Conservation (phyloP, 1,140 invertebrate genomes). For the Trichonephila clavipes region DNA sequence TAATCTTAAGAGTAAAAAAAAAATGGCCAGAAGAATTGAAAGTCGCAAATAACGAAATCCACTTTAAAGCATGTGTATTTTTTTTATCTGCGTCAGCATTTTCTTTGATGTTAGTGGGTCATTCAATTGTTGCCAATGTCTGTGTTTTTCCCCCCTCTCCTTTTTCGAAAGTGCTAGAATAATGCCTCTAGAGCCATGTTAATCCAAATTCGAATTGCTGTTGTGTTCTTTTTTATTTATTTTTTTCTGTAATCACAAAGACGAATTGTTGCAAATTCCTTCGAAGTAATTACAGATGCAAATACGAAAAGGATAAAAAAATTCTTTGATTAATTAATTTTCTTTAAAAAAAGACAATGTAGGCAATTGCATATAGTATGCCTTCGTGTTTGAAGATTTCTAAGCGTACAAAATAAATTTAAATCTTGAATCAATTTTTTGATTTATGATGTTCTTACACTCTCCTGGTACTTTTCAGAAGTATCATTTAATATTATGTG, state of each 20-base stretch:
- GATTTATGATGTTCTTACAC: background rate
- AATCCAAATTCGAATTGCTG: conserved; percentile 11
- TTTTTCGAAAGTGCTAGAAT: background rate
- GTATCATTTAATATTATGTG: background rate
- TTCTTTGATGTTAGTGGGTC: conserved; percentile 40
- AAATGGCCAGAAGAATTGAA: conserved; percentile 36
- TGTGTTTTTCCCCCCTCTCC: background rate
- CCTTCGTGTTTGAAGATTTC: background rate
- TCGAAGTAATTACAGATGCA: conserved; percentile 22
- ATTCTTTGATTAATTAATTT: background rate
- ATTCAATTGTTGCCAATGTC: conserved; percentile 44
- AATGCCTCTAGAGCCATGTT: background rate
- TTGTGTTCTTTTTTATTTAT: background rate
- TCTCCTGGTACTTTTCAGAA: background rate
- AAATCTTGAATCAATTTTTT: background rate
- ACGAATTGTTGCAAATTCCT: conserved; percentile 28
- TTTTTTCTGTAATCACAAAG: background rate
- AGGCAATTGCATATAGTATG: background rate
- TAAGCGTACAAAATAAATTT: too few species aligned
- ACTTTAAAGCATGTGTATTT: background rate
- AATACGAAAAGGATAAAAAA: background rate
- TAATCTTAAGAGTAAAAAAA: background rate
- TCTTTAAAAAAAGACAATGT: background rate
- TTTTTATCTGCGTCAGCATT: conserved; percentile 9
- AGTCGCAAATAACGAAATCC: conserved; percentile 54